Percentiles rank a stretch among this genome's conserved stretches.
phyloP scores from a whole-genome alignment of 2,113 vertebrate species.

The Hypomesus transpacificus region DNA sequence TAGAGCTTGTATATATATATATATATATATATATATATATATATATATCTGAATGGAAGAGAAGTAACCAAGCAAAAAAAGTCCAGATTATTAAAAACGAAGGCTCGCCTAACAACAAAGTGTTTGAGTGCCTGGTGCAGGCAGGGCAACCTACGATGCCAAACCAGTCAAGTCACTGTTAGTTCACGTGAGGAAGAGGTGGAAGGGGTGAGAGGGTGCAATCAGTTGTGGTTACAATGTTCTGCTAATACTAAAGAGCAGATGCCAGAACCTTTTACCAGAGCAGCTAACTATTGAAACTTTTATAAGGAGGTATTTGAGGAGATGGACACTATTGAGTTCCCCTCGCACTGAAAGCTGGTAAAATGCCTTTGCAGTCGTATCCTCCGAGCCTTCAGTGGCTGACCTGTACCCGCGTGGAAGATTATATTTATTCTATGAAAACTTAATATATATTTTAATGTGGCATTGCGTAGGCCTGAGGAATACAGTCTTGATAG shows the following conservation, averaged over 20 bases:
- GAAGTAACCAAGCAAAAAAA: constrained; percentile 1
- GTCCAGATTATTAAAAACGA: constrained; percentile 2
- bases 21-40: neutral
- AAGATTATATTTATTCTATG: constrained; percentile 60
- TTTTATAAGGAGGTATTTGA: constrained; percentile 68
- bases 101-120: neutral
- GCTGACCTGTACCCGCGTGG: constrained; percentile 46
- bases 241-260: constrained; percentile 51
- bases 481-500: constrained; percentile 59
- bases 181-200: constrained; percentile 28
- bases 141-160: constrained; percentile 10
- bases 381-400: constrained; percentile 40
- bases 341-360: constrained; percentile 45
- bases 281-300: constrained; percentile 58
- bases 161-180: constrained; percentile 5
- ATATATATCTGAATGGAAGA: neutral
- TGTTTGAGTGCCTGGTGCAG: neutral
- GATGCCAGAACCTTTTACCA: constrained; percentile 64
- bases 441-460: constrained; percentile 66
- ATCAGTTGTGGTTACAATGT: constrained; percentile 17
- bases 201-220: neutral
- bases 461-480: constrained; percentile 37
- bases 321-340: constrained; percentile 69
- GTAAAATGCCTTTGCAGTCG: constrained; percentile 48
- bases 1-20: neutral